Evolutionary conservation across 1,140 invertebrate genomes (phyloP).

Genomic region (Papilio dardanus): DNA sequence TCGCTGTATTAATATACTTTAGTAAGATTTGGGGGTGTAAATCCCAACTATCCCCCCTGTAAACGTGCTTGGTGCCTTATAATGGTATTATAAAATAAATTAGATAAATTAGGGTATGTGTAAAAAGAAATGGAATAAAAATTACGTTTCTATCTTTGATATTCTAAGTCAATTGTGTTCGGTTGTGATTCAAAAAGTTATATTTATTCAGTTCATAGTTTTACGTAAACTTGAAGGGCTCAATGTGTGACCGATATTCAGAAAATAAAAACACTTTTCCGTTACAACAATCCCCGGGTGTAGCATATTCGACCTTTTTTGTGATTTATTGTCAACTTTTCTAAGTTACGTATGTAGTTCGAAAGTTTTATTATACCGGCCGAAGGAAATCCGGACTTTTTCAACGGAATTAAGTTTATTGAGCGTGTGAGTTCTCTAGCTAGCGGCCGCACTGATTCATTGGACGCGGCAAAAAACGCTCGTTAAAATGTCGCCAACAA

Average conservation of each 20-base stretch:
- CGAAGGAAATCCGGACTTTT: slow-evolving; percentile 59
- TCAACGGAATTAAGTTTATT: slow-evolving; percentile 56
- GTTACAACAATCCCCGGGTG: slow-evolving; percentile 48
- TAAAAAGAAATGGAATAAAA: too few species aligned
- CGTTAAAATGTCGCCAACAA: slow-evolving; percentile 20
- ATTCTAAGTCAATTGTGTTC: too few species aligned
- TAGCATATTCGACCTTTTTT: slow-evolving; percentile 61
- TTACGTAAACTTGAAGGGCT: background rate
- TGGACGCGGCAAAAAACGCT: slow-evolving; percentile 21
- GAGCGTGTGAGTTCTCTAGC: slow-evolving; percentile 46
- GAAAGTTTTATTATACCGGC: slow-evolving; percentile 62
- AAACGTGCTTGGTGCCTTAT: too few species aligned
- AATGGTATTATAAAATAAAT: too few species aligned
- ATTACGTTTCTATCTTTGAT: too few species aligned
- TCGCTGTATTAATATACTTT: too few species aligned
- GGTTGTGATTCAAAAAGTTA: too few species aligned
- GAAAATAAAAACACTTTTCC: slow-evolving; percentile 44
- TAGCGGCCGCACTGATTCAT: slow-evolving; percentile 19
- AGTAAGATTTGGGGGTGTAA: too few species aligned
- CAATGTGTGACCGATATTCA: slow-evolving; percentile 24
- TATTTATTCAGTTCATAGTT: background rate
- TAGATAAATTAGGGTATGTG: too few species aligned
- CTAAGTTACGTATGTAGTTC: slow-evolving; percentile 43
- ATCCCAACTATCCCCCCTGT: too few species aligned
- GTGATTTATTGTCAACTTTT: slow-evolving; percentile 62